phyloP scores from a whole-genome alignment of 2,888 invertebrate species.

The Mesorhabditis sp. region DNA sequence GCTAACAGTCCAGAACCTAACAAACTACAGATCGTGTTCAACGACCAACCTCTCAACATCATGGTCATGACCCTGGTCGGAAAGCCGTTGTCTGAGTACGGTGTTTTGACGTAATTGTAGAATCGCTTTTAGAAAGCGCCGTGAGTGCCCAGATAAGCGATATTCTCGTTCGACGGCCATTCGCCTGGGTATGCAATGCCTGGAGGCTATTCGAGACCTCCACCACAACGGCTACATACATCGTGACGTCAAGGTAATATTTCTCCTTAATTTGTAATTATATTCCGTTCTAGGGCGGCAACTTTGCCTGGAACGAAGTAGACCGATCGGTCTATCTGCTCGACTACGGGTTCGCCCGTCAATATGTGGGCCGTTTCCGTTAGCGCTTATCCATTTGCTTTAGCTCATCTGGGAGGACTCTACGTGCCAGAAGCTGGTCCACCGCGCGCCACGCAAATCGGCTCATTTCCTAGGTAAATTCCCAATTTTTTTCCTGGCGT shows the following conservation, averaged over 20 bases:
- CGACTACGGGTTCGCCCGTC: conserved; percentile 29
- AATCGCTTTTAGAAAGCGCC: conserved; percentile 25
- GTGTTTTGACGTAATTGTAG: conserved; percentile 3
- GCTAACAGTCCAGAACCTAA: too few species aligned
- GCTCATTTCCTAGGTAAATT: conserved; percentile 32
- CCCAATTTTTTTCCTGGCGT: too few species aligned
- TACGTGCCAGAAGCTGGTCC: conserved; percentile 13
- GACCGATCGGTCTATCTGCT: conserved; percentile 21
- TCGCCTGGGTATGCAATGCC: conserved; percentile 27
- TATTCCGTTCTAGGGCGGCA: conserved; percentile 15
- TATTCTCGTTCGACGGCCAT: conserved; percentile 41
- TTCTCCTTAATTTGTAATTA: too few species aligned
- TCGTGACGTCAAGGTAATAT: conserved; percentile 40
- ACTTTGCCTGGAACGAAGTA: conserved; percentile 39
- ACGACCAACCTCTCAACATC: conserved; percentile 26
- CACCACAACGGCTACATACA: conserved; percentile 42
- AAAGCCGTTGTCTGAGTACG: conserved; percentile 26
- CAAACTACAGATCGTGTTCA: conserved; percentile 9
- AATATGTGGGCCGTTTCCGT: conserved; percentile 15
- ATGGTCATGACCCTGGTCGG: conserved; percentile 44
- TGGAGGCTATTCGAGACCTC: conserved; percentile 38
- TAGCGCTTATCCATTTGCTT: background rate
- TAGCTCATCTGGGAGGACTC: background rate
- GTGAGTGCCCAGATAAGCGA: conserved; percentile 31
- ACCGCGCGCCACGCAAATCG: conserved; percentile 25